A percentile compares a stretch with the other conserved stretches of the same genome.
Conservation (phyloP, 1,140 invertebrate species). For the Zaprionus nigranus region DNA sequence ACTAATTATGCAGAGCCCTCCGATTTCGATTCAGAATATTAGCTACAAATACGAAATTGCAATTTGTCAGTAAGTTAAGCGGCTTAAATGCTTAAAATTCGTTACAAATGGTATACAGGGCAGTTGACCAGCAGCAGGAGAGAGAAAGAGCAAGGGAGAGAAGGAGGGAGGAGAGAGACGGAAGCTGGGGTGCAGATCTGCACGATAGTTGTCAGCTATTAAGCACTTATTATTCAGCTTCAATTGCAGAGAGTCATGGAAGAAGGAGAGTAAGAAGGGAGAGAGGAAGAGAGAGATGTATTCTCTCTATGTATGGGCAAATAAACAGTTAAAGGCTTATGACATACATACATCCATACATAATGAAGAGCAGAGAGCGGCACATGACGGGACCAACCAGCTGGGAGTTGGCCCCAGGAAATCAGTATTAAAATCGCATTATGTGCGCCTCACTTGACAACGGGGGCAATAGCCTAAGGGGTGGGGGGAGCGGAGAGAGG, state of each 20-base stretch:
- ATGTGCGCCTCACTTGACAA: constrained; percentile 76
- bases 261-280: not conserved
- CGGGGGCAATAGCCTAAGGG: constrained; percentile 31
- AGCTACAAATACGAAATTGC: constrained; percentile 24
- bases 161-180: not conserved
- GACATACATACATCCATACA: constrained; percentile 40
- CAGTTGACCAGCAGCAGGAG: not conserved
- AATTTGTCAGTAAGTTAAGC: constrained; percentile 49
- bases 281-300: constrained; percentile 17
- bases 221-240: constrained; percentile 34
- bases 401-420: constrained; percentile 47
- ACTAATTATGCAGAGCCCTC: constrained; percentile 17
- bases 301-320: constrained; percentile 38
- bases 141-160: constrained; percentile 2
- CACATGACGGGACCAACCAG: constrained; percentile 59
- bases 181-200: not conserved
- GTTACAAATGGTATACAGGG: constrained; percentile 16
- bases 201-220: constrained; percentile 34
- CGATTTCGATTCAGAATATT: not conserved
- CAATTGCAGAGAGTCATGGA: not conserved
- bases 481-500: not conserved
- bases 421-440: constrained; percentile 82
- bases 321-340: constrained; percentile 74
- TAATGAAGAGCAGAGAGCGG: constrained; percentile 5
- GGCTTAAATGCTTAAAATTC: constrained; percentile 54